Evolutionary conservation across 2,113 vertebrate genomes (phyloP).

Genomic region (Balaeniceps rex): DNA sequence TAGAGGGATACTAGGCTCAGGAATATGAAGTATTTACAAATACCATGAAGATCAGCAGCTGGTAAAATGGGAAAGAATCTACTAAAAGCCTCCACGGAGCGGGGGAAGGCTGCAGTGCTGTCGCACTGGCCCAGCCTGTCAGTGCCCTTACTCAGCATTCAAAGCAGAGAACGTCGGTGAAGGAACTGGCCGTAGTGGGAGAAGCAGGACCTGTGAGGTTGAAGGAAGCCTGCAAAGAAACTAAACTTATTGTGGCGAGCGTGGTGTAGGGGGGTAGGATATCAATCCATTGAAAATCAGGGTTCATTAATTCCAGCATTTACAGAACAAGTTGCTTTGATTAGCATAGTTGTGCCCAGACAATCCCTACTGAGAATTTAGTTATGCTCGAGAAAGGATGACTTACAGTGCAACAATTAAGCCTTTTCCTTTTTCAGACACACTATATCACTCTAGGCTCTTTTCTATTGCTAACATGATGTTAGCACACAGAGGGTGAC

Average conservation of each 20-base stretch:
- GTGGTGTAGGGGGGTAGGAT: accelerated
- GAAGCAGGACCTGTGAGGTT: not conserved
- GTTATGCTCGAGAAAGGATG: not conserved
- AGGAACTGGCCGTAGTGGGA: accelerated
- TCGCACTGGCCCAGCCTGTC: not conserved
- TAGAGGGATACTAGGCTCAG: not conserved
- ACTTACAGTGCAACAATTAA: not conserved
- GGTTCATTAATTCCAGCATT: not conserved
- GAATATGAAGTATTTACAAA: not conserved
- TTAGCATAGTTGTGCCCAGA: not conserved
- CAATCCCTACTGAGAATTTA: not conserved
- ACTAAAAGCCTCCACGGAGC: not conserved
- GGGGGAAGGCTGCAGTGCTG: not conserved
- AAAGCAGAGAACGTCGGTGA: accelerated
- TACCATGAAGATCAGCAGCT: not conserved
- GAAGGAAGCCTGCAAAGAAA: not conserved
- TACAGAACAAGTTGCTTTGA: not conserved
- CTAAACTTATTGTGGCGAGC: not conserved
- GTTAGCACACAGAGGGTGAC: not conserved
- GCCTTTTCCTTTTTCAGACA: not conserved
- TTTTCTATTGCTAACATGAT: not conserved
- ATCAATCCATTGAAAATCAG: not conserved
- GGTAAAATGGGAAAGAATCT: not conserved
- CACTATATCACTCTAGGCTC: not conserved
- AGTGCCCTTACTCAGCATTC: not conserved